Conservation (phyloP, 2,797 vertebrate genomes). For the Ctenosaura bakeri region DNA sequence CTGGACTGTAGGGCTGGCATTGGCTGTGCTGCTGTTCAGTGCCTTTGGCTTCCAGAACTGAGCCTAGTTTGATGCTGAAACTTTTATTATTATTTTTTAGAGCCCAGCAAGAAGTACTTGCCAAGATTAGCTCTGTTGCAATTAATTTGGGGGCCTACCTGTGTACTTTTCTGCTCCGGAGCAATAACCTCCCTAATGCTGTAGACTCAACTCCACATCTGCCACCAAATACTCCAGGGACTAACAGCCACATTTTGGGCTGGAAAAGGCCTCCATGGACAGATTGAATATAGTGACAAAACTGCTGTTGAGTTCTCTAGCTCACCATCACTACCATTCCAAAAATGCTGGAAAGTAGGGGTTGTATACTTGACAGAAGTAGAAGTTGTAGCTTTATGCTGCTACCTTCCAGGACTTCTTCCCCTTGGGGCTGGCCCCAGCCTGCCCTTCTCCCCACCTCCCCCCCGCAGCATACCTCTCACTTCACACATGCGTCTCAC, state of each 20-base stretch:
- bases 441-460: background rate
- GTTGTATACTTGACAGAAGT: background rate
- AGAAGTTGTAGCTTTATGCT: background rate
- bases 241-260: too few relatives aligned
- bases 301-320: too few relatives aligned
- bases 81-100: background rate
- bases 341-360: background rate
- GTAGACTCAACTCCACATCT: background rate
- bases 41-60: background rate
- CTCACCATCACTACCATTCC: background rate
- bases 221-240: background rate
- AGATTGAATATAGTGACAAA: background rate
- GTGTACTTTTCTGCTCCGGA: background rate
- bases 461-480: background rate
- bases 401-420: background rate
- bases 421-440: conserved; percentile 19
- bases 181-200: background rate
- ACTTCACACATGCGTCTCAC: background rate
- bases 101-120: background rate
- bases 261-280: background rate
- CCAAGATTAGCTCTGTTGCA: too few relatives aligned
- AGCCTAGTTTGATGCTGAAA: background rate
- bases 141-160: background rate
- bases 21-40: too few relatives aligned
- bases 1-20: too few relatives aligned